Base-by-base conservation (phyloP, 2,888 invertebrate genomes). In the Dryadula phaetusa region DNA sequence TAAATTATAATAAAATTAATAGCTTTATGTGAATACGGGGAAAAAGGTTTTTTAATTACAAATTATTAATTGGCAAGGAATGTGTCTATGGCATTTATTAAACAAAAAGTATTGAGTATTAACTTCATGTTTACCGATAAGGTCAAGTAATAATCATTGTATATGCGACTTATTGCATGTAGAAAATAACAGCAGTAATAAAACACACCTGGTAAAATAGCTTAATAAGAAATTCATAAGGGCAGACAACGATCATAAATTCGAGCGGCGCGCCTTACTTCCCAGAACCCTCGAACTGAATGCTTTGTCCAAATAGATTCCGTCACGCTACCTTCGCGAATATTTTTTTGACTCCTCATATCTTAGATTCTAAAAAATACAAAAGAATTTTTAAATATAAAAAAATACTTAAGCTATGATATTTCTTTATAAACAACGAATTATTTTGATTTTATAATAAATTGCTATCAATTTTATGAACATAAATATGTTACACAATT, bases 161-260 rank as follows among this genome's bases (percentile, higher is more conserved):
- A 25, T 16, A 44, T 12, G n/a, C 16, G 8, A 16, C 12, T 10
- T n/a, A 7, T 18, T 28, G 12, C n/a, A 28, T 42, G 18, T 60
- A 7, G 8, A 3, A 34, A 34, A 18, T 44, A 42, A 28, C 28
- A 32, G 14, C 28, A 22, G 18, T 46, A 46, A 37, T 42, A 46
- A 46, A 63, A 44, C 18, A 3, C 54, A 49, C 28, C 47, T 40
- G 37, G 22, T 37, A 25, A 47, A 42, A 25, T 22, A 16, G 25
- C 32, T 60, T 65, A 62, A 68, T 68, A 64, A 62, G 54, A 62
- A 54, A 66, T 69, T 61, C 60, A 60, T 63, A 63, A 32, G 40
- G 42, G 42, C 62, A 42, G 25, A 66, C 62, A 66, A 63, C 56
- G 34, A 66, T 66, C 66, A 46, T 62, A 67, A 67, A 67, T 67